Base-by-base conservation (phyloP, 2,888 invertebrate species). In the Diarsia dahlii region DNA sequence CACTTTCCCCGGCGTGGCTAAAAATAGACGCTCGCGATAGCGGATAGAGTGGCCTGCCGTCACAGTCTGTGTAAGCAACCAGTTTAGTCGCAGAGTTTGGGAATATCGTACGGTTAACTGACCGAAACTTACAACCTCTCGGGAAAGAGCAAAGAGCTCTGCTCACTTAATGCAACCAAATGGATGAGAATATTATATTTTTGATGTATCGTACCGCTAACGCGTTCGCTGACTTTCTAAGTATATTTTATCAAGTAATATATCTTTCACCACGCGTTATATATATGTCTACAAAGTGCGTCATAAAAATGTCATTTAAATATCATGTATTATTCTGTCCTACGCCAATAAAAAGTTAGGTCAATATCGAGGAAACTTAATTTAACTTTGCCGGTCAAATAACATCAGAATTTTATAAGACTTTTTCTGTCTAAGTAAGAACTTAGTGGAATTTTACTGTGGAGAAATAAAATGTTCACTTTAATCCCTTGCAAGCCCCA, bases 21-120 rank as follows among this genome's bases (percentile, higher is more conserved):
- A 95, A 96, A 96, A 96, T 96, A 96, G 95, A 95, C 91, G 95
- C 95, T 95, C 93, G 89, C 91, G 88, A 90, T 91, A 90, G 90
- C 93, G 92, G 88, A 90, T 91, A 90, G 90, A 93, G 92, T 91
- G 91, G 91, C 90, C 90, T 87, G 89, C 90, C 91, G 86, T 89
- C 90, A 90, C 90, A 87, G 72, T 75, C 85, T 89, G 85, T 87
- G 88, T 78, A 84, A 85, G 85, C 84, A 78, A 84, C 73, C 81
- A 80, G 71, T 81, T 78, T 78, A 85, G 67, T 79, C 77, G 69
- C 71, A 13, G 74, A 82, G 71, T 83, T 84, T 75, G 68, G 67
- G 74, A 78, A 84, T 77, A 77, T 66, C 66, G 76, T 72, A 83
- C 70, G 69, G 65, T 65, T 83, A 86, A 84, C 87, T 84, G 79